Base-by-base conservation (phyloP, 2,888 invertebrate genomes). In the Lamellibrachia columna region DNA sequence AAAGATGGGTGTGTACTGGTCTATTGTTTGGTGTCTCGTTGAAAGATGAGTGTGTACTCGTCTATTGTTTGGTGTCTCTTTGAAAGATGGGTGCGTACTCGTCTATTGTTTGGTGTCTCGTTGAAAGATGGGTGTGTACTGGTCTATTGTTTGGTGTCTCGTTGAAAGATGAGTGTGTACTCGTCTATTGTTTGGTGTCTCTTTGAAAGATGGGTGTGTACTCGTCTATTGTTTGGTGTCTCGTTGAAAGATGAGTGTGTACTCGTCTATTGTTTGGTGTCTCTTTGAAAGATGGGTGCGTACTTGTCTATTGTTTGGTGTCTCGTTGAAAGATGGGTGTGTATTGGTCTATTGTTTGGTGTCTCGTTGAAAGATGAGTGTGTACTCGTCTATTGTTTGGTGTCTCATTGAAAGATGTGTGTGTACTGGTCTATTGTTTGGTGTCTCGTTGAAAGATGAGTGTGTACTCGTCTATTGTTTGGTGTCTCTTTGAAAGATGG, bases 191-290 rank as follows among this genome's bases (percentile, higher is more conserved):
- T 55, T 55, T 28, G 22, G 22, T 92, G n/a, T 22, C 7, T 60
- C 97, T 99, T 55, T 98, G 98, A 53, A 99, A 99, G 97, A 99
- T 99, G 99, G 99, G 98, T 98, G 95, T 97, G 97, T 93, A 15
- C 52, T 52, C 52, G 22, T 90, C 52, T 91, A 91, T 28, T 11
- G 6, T 55, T 55, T 28, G 22, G 22, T 92, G n/a, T 22, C 7
- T 60, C 58, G 52, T 53, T 91, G 52, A 53, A 99, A 99, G 97
- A 99, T 99, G 99, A 99, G 98, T 98, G 95, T 97, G 97, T 93
- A 15, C 52, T 52, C 53, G 22, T 90, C 52, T 91, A 91, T 1
- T 11, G 6, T 55, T 55, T 28, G 3, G 22, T 92, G 9, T 22
- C 7, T 60, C 97, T 99, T 55, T 98, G 98, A 53, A 99, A 99